phyloP scores from a whole-genome alignment of 2,797 vertebrate species.

The Acanthurus leucopareius region DNA sequence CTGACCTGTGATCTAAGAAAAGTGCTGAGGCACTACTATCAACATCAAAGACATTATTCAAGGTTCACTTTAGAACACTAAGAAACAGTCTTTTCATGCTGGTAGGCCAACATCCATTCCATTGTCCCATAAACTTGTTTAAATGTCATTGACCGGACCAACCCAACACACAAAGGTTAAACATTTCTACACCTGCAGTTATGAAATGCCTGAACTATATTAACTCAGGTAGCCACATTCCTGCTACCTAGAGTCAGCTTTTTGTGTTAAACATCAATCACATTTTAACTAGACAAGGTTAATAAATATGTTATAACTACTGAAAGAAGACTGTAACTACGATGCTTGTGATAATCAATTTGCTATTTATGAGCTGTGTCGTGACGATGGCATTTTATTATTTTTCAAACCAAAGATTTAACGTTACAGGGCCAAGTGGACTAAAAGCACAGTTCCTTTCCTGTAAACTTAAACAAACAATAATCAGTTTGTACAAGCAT shows the following conservation, averaged over 20 bases:
- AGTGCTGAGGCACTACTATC: neutral
- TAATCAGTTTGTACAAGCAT: neutral
- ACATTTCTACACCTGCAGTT: constrained; percentile 10
- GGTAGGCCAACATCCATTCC: constrained; percentile 46
- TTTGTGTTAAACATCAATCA: constrained; percentile 28
- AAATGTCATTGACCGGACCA: constrained; percentile 41
- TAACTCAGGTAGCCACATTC: constrained; percentile 2
- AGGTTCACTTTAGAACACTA: constrained; percentile 2
- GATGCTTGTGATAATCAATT: constrained; percentile 15
- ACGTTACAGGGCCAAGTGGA: neutral
- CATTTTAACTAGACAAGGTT: neutral
- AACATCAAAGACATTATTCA: constrained; percentile 11
- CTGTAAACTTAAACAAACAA: neutral
- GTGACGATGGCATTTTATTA: constrained; percentile 21
- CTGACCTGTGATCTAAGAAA: constrained; percentile 10
- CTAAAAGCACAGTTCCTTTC: fast-evolving
- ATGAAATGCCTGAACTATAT: neutral
- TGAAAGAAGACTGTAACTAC: neutral
- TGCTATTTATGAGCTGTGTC: constrained; percentile 11
- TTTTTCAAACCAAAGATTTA: neutral
- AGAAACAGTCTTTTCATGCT: constrained; percentile 48
- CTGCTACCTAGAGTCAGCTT: neutral
- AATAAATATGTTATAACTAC: neutral
- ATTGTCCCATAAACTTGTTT: constrained; percentile 56
- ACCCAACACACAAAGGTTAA: constrained; percentile 30